Base-by-base conservation (phyloP, 1,140 invertebrate species). In the Copidosoma floridanum region DNA sequence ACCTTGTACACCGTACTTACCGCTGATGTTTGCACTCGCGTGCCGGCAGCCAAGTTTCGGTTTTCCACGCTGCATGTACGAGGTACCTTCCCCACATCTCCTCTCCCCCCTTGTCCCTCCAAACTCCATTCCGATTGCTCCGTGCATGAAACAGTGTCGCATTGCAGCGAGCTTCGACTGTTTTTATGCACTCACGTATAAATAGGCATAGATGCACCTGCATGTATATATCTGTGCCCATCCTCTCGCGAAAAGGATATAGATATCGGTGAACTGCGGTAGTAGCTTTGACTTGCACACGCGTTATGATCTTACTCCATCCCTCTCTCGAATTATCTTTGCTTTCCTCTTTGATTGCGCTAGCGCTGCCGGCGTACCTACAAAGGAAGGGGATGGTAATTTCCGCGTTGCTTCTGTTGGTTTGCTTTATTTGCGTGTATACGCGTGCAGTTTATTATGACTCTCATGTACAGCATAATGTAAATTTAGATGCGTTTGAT, bases 311-410 rank as follows among this genome's bases (percentile, higher is more conserved):
- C n/a, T n/a, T n/a, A n/a, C 29, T 32, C 29, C 29, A 32, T 8
- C 6, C 29, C 29, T n/a, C 29, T 32, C 29, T 32, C 29, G 29
- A 12, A 32, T 32, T 32, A 27, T 40, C 56, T 50, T 32, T 57
- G 27, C 56, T 40, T 50, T 50, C 21, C 46, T 26, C 46, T 47
- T 37, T 57, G 43, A 57, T 57, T 57, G 21, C 23, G 21, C n/a
- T n/a, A n/a, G n/a, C n/a, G n/a, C n/a, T n/a, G n/a, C n/a, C n/a
- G n/a, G n/a, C n/a, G n/a, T n/a, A n/a, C n/a, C n/a, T n/a, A n/a
- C n/a, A n/a, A n/a, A n/a, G n/a, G n/a, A n/a, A n/a, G n/a, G n/a
- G n/a, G n/a, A n/a, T n/a, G n/a, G n/a, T n/a, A n/a, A n/a, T n/a
- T n/a, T n/a, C n/a, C n/a, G n/a, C n/a, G n/a, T n/a, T n/a, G n/a